Evolutionary conservation across 2,113 vertebrate genomes (phyloP).

Genomic region (Amia ocellicauda): DNA sequence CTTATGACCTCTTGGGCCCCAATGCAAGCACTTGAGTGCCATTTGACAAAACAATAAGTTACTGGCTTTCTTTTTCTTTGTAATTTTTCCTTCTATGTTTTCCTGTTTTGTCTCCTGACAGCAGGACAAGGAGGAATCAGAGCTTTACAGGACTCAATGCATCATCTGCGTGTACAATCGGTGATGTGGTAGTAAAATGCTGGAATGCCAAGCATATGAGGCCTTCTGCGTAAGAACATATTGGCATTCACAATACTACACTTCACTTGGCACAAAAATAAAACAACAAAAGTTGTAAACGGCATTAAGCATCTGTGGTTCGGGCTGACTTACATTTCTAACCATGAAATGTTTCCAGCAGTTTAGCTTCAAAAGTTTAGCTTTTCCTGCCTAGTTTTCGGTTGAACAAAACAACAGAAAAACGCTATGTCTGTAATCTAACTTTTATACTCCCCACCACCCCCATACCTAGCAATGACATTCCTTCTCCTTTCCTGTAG

Average conservation of each 20-base stretch:
- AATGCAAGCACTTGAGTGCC: conserved; percentile 48
- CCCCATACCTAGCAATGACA: background rate
- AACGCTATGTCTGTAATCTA: too few relatives aligned
- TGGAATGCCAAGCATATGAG: background rate
- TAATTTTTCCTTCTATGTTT: too few relatives aligned
- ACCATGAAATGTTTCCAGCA: conserved; percentile 57
- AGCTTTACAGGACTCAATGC: too few relatives aligned
- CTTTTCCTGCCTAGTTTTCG: conserved; percentile 30
- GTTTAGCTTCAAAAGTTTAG: conserved; percentile 47
- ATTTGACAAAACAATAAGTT: conserved; percentile 29
- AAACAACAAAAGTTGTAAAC: conserved; percentile 6
- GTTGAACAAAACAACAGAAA: background rate
- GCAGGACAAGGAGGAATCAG: too few relatives aligned
- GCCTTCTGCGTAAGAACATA: conserved; percentile 1
- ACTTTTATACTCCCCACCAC: too few relatives aligned
- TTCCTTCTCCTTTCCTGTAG: conserved; percentile 5
- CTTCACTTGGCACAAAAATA: conserved; percentile 10
- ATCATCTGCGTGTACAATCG: too few relatives aligned
- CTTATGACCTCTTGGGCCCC: conserved; percentile 40
- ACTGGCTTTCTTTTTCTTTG: too few relatives aligned
- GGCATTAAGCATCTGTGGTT: conserved; percentile 22
- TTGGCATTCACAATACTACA: conserved; percentile 5
- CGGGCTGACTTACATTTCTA: conserved; percentile 34
- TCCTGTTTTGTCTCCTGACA: background rate
- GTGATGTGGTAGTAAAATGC: background rate